Evolutionary conservation across 2,113 vertebrate species (phyloP).

Genomic region (Silurus glanis): DNA sequence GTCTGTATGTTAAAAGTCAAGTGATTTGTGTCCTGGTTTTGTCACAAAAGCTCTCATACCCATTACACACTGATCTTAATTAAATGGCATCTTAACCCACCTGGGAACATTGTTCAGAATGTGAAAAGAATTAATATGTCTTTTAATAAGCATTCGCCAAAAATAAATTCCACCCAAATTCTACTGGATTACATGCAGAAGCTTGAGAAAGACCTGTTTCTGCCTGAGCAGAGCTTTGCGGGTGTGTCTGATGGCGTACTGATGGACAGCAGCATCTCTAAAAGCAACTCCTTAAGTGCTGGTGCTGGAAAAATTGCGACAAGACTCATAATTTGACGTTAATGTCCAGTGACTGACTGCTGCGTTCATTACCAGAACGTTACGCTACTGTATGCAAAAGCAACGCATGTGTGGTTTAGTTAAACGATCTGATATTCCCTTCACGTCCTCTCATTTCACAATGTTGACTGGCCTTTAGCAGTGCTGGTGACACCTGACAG

Average conservation of each 20-base stretch:
- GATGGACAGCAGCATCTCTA: background rate
- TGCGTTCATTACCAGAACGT: background rate
- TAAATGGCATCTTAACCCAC: background rate
- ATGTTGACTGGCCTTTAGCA: background rate
- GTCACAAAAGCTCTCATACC: background rate
- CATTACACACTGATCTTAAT: background rate
- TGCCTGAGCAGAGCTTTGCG: background rate
- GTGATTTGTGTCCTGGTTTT: constrained; percentile 38
- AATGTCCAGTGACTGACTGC: background rate
- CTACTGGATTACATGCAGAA: background rate
- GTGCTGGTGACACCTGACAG: background rate
- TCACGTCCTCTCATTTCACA: background rate
- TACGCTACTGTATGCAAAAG: background rate
- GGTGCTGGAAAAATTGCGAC: background rate
- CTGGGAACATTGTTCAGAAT: background rate
- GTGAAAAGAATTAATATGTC: background rate
- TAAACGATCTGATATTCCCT: background rate
- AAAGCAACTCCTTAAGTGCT: background rate
- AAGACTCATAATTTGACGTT: background rate
- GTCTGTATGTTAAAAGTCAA: constrained; percentile 9
- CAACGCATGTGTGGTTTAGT: background rate
- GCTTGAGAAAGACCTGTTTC: background rate
- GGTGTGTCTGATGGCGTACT: too few species aligned
- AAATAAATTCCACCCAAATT: background rate
- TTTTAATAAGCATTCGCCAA: too few species aligned